Conservation (phyloP, 2,797 vertebrate genomes). For the Simalia tracyae region DNA sequence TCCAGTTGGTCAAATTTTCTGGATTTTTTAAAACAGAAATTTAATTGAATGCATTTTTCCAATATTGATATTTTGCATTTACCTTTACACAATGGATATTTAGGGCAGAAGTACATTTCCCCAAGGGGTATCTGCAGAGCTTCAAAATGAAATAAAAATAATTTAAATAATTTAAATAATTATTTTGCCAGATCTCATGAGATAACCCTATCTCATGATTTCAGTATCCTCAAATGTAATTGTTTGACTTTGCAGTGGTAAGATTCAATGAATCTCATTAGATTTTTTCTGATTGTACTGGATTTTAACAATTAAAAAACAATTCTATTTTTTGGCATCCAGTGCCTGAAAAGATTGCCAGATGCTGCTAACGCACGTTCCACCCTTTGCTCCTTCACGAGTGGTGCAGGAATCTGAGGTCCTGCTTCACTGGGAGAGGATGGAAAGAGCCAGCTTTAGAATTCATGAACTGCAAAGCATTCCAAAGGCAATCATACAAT, state of each 20-base stretch:
- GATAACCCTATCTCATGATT: not conserved
- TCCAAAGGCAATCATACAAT: not conserved
- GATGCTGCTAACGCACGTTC: not conserved
- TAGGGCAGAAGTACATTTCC: not conserved
- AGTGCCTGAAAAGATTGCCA: not conserved
- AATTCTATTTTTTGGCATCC: not conserved
- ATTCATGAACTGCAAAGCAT: not conserved
- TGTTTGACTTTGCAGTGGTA: not conserved
- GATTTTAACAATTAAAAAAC: too few species aligned
- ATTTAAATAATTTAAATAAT: not conserved
- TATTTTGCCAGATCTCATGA: not conserved
- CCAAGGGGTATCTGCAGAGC: not conserved
- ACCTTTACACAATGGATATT: not conserved
- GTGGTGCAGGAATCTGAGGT: not conserved
- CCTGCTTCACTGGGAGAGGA: not conserved
- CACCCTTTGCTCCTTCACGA: not conserved
- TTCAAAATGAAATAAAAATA: not conserved
- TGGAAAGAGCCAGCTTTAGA: not conserved
- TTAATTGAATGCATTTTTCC: not conserved
- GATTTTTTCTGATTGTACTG: too few species aligned
- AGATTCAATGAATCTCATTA: not conserved
- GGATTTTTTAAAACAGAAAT: not conserved
- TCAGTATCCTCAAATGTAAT: not conserved
- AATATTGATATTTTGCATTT: not conserved
- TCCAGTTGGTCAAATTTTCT: not conserved